Evolutionary conservation across 2,888 invertebrate species (phyloP).

Genomic region (Drosophila recens): DNA sequence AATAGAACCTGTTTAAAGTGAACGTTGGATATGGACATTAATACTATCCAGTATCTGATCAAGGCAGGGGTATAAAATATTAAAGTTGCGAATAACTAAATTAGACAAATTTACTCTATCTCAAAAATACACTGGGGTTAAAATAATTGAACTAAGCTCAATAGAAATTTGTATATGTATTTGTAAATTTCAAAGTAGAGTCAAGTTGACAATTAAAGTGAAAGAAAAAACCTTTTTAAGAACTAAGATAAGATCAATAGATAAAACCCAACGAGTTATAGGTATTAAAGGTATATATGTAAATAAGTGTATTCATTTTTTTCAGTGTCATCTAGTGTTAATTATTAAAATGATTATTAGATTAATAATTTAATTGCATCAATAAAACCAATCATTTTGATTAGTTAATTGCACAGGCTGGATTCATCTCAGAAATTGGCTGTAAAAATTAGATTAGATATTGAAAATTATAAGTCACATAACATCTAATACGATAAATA

Average conservation of each 20-base stretch:
- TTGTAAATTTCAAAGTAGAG: no score
- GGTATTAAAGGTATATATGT: no score
- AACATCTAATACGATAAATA: background rate
- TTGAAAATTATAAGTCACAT: background rate
- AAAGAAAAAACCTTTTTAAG: no score
- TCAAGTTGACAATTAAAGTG: no score
- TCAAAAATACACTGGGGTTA: background rate
- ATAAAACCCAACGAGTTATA: no score
- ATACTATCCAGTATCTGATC: background rate
- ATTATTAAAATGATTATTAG: no score
- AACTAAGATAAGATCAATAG: no score
- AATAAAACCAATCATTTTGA: background rate
- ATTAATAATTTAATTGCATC: background rate
- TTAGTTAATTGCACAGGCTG: background rate
- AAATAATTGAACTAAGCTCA: background rate
- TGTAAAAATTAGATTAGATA: background rate
- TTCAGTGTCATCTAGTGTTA: background rate
- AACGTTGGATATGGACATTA: background rate
- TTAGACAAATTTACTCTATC: background rate
- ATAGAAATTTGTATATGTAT: no score
- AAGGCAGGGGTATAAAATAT: conserved; percentile 5
- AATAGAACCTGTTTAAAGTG: conserved; percentile 34
- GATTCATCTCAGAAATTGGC: background rate
- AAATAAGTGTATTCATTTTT: no score
- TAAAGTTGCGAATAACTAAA: background rate